Conservation (phyloP, 2,113 vertebrate genomes). For the Asarcornis scutulata region DNA sequence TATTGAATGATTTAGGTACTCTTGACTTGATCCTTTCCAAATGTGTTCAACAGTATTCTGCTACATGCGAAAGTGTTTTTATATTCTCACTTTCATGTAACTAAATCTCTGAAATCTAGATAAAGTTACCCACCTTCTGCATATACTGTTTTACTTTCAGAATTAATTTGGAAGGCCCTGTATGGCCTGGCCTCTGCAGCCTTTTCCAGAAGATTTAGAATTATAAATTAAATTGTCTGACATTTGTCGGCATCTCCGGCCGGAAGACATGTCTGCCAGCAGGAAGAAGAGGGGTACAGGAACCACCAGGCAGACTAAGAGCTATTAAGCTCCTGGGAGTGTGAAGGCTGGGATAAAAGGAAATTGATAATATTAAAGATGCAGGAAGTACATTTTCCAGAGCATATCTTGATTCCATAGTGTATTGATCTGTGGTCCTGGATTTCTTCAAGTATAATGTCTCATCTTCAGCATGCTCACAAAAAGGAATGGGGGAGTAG, state of each 20-base stretch:
- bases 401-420: conserved; percentile 47
- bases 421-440: conserved; percentile 66
- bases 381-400: conserved; percentile 76
- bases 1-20: conserved; percentile 58
- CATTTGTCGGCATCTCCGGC: not conserved
- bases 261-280: conserved; percentile 73
- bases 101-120: conserved; percentile 36
- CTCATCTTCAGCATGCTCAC: not conserved
- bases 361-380: conserved; percentile 62
- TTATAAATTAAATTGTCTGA: conserved; percentile 49
- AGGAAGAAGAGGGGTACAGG: conserved; percentile 54
- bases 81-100: conserved; percentile 16
- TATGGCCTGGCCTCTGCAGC: not conserved
- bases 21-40: conserved; percentile 57
- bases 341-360: conserved; percentile 72
- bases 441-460: conserved; percentile 64
- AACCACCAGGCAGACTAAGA: conserved; percentile 63
- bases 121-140: not conserved
- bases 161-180: not conserved
- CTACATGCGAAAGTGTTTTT: conserved; percentile 7
- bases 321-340: conserved; percentile 61
- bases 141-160: not conserved
- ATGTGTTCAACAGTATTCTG: conserved; percentile 3
- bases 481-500: not conserved
- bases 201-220: conserved; percentile 17